Evolutionary conservation across 1,140 invertebrate genomes (phyloP).

Genomic region (Diprion similis): DNA sequence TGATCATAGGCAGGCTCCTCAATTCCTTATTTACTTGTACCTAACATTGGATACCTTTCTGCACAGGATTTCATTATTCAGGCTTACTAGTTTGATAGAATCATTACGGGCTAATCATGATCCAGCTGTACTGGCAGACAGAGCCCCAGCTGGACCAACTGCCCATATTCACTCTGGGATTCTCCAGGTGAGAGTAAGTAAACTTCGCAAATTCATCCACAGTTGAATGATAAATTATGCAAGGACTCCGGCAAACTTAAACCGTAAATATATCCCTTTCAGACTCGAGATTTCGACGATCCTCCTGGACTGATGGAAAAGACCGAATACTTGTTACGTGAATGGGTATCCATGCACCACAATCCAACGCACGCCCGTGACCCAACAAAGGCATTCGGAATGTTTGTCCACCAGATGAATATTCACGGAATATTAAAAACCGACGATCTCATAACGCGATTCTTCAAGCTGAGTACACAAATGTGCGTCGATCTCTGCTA

Average conservation of each 20-base stretch:
- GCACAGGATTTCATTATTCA: constrained; percentile 55
- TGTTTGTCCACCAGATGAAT: constrained; percentile 97
- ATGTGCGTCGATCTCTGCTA: constrained; percentile 97
- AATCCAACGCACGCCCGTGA: constrained; percentile 81
- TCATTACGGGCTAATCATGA: constrained; percentile 77
- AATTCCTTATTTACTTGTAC: not conserved
- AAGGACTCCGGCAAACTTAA: not conserved
- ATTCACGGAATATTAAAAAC: constrained; percentile 96
- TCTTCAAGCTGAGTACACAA: constrained; percentile 96
- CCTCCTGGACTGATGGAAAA: constrained; percentile 94
- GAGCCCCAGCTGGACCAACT: constrained; percentile 77
- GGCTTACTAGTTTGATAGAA: constrained; percentile 77
- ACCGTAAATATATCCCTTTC: constrained; percentile 37
- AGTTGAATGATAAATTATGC: too few relatives aligned
- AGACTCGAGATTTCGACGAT: constrained; percentile 91
- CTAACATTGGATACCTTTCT: not conserved
- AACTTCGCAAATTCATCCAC: not conserved
- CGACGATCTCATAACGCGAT: constrained; percentile 95
- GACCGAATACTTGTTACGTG: constrained; percentile 90
- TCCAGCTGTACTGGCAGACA: constrained; percentile 71
- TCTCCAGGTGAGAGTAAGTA: constrained; percentile 73
- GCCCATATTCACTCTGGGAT: constrained; percentile 94
- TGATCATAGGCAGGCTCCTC: not conserved
- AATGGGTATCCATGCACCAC: constrained; percentile 95
- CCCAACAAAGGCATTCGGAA: constrained; percentile 91